Percentiles rank a stretch among this genome's conserved stretches.
Evolutionary conservation across 2,888 invertebrate species (phyloP).

Genomic region (Drosophila percnosoma): DNA sequence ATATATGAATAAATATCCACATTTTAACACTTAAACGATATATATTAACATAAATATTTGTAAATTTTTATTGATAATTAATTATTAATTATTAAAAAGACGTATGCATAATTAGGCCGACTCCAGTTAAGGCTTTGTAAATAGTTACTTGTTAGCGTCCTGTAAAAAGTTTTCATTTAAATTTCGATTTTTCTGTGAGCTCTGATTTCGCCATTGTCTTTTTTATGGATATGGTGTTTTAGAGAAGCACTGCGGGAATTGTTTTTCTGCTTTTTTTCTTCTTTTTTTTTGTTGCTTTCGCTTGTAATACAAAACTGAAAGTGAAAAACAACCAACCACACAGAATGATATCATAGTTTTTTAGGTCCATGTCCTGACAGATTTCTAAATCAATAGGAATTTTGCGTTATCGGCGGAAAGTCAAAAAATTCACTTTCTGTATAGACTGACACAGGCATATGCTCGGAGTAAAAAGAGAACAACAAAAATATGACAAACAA

Average conservation of each 20-base stretch:
- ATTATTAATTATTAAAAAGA: background rate
- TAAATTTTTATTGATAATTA: background rate
- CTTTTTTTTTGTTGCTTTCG: background rate
- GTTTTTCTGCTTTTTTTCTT: conserved; percentile 10
- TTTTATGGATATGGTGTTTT: background rate
- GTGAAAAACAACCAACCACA: conserved; percentile 1
- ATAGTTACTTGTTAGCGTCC: background rate
- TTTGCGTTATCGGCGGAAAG: background rate
- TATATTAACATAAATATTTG: background rate
- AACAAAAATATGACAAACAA: conserved; percentile 77
- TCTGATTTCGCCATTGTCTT: background rate
- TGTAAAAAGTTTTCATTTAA: background rate
- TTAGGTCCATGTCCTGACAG: background rate
- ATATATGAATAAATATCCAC: background rate
- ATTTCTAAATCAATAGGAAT: background rate
- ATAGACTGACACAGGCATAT: conserved; percentile 15
- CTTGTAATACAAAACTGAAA: conserved; percentile 9
- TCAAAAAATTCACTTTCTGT: conserved; percentile 1
- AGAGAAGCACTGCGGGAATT: background rate
- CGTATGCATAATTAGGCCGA: accelerated
- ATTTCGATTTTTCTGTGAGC: background rate
- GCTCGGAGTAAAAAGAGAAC: conserved; percentile 1
- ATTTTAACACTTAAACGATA: accelerated
- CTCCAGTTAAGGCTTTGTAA: background rate
- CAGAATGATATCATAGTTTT: background rate